These are phyloP conservation scores for Zapornia atra DNA, from an alignment of 2,113 vertebrate genomes.

Conservation along the genomic window DNA sequence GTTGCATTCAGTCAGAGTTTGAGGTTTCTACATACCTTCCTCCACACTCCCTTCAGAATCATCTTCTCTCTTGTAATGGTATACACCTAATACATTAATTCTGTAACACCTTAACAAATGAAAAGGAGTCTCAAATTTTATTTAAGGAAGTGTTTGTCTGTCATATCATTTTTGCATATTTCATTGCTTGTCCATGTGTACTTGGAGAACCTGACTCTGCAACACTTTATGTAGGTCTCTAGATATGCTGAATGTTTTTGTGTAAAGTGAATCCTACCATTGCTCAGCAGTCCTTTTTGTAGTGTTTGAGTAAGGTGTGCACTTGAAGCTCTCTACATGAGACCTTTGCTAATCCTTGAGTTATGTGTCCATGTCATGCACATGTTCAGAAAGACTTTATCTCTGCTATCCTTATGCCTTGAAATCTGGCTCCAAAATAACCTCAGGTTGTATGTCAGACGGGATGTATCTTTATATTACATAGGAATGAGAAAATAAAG, in stretches of 20 bases:
- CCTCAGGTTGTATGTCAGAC: background rate
- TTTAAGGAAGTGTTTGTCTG: background rate
- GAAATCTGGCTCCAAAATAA: background rate
- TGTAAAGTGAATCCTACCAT: background rate
- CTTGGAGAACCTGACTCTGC: background rate
- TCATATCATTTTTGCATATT: background rate
- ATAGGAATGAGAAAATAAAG: background rate
- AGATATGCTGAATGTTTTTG: background rate
- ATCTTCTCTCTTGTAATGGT: background rate
- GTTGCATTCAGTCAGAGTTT: background rate
- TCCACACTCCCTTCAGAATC: background rate
- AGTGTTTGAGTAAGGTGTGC: background rate
- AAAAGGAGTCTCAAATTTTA: background rate
- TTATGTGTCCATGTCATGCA: background rate
- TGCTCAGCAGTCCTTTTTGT: background rate
- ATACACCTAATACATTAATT: background rate
- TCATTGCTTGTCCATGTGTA: background rate
- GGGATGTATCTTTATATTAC: background rate
- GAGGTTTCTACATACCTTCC: background rate
- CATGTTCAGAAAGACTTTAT: background rate
- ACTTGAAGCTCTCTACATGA: background rate
- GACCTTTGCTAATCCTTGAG: background rate
- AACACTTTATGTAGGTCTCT: background rate
- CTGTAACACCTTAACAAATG: background rate
- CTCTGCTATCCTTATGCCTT: background rate